Evolutionary conservation across 2,797 vertebrate genomes (phyloP).

Genomic region (Stomatorhinus walkeri): DNA sequence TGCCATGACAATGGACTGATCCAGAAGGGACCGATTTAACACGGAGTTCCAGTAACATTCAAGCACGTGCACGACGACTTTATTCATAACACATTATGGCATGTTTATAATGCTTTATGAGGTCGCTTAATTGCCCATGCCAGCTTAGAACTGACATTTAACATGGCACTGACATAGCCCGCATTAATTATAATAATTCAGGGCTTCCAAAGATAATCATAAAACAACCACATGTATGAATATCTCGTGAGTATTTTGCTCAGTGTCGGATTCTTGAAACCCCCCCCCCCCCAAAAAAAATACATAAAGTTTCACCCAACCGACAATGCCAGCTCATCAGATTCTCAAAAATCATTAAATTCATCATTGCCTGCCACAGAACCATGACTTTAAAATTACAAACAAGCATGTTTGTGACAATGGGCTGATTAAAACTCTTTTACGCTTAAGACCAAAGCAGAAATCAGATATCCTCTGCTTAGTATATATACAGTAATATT

Average conservation of each 20-base stretch:
- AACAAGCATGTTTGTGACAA: conserved; percentile 7
- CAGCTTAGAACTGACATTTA: background rate
- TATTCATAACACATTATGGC: background rate
- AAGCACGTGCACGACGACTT: background rate
- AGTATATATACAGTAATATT: conserved; percentile 11
- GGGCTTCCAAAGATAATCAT: background rate
- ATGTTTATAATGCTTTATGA: background rate
- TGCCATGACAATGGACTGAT: background rate
- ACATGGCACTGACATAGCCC: background rate
- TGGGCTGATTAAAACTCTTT: background rate
- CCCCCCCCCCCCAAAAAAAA: background rate
- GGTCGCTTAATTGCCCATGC: background rate
- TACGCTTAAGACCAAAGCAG: background rate
- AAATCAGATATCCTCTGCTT: background rate
- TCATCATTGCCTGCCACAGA: background rate
- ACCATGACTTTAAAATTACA: background rate
- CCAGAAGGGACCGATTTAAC: background rate
- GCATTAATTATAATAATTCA: background rate
- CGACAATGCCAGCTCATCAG: background rate
- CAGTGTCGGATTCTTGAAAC: background rate
- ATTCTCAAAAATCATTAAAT: conserved; percentile 1
- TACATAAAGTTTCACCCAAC: background rate
- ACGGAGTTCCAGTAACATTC: background rate
- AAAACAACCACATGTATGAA: background rate
- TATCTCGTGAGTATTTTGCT: background rate